phyloP scores from a whole-genome alignment of 1,140 invertebrate species.

The Zaprionus tsacasi region DNA sequence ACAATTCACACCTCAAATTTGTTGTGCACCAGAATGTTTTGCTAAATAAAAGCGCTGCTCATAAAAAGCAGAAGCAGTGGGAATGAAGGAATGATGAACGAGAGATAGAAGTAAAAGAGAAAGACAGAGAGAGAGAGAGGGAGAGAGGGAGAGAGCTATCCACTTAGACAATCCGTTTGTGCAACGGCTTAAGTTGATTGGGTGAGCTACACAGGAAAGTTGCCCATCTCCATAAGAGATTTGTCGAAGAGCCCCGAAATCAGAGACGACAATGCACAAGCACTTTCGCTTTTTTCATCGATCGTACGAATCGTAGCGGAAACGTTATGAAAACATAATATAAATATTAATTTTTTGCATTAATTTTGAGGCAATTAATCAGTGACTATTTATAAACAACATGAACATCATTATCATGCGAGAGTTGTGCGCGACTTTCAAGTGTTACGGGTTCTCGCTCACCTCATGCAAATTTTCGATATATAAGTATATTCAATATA shows the following conservation, averaged over 20 bases:
- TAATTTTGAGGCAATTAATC: constrained; percentile 16
- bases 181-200: constrained; percentile 6
- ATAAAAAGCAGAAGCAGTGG: constrained; percentile 20
- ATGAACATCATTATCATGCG: background rate
- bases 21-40: constrained; percentile 27
- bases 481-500: constrained; percentile 11
- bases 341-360: constrained; percentile 16
- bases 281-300: constrained; percentile 33
- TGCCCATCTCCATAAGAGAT: constrained; percentile 16
- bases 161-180: constrained; percentile 1
- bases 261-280: background rate
- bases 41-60: constrained; percentile 14
- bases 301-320: constrained; percentile 1
- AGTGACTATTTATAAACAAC: constrained; percentile 21
- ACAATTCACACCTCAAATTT: constrained; percentile 47
- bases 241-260: constrained; percentile 2
- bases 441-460: constrained; percentile 51
- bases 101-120: background rate
- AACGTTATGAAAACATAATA: constrained; percentile 9
- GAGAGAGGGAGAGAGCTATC: background rate
- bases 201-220: constrained; percentile 36
- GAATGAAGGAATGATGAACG: background rate
- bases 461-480: constrained; percentile 65
- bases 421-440: background rate
- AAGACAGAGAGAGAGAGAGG: background rate